Base-by-base conservation (phyloP, 2,888 invertebrate genomes). In the Platycnemis pennipes region DNA sequence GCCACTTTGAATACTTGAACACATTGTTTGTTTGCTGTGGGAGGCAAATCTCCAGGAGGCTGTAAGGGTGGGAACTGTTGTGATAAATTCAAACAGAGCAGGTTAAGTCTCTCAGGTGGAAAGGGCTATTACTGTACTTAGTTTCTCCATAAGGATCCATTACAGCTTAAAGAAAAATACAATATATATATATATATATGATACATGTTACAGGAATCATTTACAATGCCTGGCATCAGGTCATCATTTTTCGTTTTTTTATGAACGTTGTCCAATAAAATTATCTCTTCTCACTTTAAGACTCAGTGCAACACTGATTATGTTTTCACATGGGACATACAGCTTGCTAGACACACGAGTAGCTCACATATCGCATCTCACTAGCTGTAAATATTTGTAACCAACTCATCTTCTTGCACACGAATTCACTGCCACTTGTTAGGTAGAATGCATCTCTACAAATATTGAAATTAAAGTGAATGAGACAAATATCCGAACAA, bases 231-330 rank as follows among this genome's bases (percentile, higher is more conserved):
- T 91, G 56, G 69, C 44, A 63, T 56, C 63, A 69, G 44, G 91
- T 91, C 91, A 91, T 91, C 22, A 63, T 91, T 63, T 91, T 63
- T 56, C 19, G 26, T 91, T 69, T 42, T 91, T 69, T 91, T n/a
- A 69, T 44, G 91, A 91, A 91, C 49, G 63, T 42, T 63, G 56
- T 91, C 91, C 91, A 91, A 91, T 91, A 91, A 91, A 91, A 91
- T 63, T 44, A 91, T 46, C 87, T 87, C 87, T 45, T 46, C 46
- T 77, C 77, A 77, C 77, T 87, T 91, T 63, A 91, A 44, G 63
- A 63, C 91, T 91, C 63, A 63, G 56, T 91, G 77, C 77, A 77
- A 77, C 63, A 44, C 26, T 56, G 91, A 44, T 63, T 19, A 91
- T 63, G 53, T 53, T 91, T 63, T 91, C 44, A 56, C 42, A 63